phyloP scores from a whole-genome alignment of 2,888 invertebrate species.

The Andrena flavipes region DNA sequence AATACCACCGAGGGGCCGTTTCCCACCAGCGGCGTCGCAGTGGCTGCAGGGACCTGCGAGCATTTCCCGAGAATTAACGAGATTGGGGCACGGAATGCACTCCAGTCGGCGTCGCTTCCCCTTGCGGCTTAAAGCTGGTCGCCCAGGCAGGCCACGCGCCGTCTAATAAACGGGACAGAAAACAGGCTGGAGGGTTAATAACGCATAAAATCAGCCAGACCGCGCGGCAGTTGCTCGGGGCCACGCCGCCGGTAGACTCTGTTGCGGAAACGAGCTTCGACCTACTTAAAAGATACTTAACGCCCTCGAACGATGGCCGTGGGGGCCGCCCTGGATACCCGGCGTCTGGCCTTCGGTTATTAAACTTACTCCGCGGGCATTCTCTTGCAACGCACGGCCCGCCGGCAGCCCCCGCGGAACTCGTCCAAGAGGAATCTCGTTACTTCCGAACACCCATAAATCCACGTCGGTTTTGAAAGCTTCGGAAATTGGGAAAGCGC shows the following conservation, averaged over 20 bases:
- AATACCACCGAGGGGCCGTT: too few relatives aligned
- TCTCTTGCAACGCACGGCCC: slow-evolving; percentile 36
- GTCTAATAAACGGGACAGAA: slow-evolving; percentile 37
- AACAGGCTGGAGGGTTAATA: slow-evolving; percentile 41
- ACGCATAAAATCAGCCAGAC: slow-evolving; percentile 41
- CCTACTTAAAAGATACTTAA: slow-evolving; percentile 57
- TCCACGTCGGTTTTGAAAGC: slow-evolving; percentile 73
- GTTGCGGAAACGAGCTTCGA: slow-evolving; percentile 20
- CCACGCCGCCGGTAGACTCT: slow-evolving; percentile 6
- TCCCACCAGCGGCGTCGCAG: too few relatives aligned
- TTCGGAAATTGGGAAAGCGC: slow-evolving; percentile 72
- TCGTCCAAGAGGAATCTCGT: slow-evolving; percentile 69
- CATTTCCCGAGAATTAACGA: not conserved
- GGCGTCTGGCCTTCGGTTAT: slow-evolving; percentile 42
- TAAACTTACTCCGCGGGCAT: slow-evolving; percentile 38
- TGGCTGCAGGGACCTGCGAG: too few relatives aligned
- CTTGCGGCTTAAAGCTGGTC: slow-evolving; percentile 8
- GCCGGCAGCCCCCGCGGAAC: slow-evolving; percentile 52
- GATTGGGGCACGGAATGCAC: not conserved
- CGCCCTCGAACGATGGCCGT: slow-evolving; percentile 7
- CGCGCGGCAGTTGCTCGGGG: slow-evolving; percentile 9
- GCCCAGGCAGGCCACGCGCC: not conserved
- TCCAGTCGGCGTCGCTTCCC: too few relatives aligned
- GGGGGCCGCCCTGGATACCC: not conserved
- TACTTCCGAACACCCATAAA: slow-evolving; percentile 71